Conservation (phyloP, 2,888 invertebrate species). For the Drosophila atripex region DNA sequence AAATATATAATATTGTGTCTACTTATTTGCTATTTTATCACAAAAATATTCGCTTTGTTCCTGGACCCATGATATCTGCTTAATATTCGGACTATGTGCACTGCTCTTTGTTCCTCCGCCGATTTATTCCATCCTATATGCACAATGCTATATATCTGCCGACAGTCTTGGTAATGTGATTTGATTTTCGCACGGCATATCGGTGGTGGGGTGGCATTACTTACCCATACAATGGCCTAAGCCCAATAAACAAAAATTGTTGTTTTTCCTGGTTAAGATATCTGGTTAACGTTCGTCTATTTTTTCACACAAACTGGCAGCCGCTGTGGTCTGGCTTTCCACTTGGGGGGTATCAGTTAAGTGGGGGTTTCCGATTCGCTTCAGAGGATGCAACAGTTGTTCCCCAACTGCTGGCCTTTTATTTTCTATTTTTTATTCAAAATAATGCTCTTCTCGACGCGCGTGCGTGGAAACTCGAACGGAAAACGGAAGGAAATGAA, state of each 20-base stretch:
- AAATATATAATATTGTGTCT: no score
- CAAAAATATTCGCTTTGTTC: no score
- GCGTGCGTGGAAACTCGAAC: constrained; percentile 45
- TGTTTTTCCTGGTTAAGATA: constrained; percentile 43
- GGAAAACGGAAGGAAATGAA: constrained; percentile 65
- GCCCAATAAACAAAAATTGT: constrained; percentile 82
- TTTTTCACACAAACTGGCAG: constrained; percentile 50
- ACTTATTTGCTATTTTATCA: no score
- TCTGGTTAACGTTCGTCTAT: constrained; percentile 44
- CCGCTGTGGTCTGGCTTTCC: constrained; percentile 30
- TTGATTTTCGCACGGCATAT: not conserved
- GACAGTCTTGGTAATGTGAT: not conserved
- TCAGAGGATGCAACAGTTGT: constrained; percentile 44
- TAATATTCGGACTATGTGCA: not conserved
- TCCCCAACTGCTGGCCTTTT: constrained; percentile 46
- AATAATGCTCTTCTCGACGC: constrained; percentile 11
- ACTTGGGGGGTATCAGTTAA: constrained; percentile 21
- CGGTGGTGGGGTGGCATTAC: constrained; percentile 68
- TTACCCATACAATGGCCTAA: constrained; percentile 86
- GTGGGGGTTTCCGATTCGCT: constrained; percentile 7
- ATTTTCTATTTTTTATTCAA: constrained; percentile 20
- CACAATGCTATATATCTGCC: not conserved
- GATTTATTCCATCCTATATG: not conserved
- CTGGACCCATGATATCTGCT: not conserved
- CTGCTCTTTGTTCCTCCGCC: not conserved